Evolutionary conservation across 1,140 invertebrate species (phyloP), one percentile per base, ranked within the genome.

Genomic region (Belonocnema kinseyi): DNA sequence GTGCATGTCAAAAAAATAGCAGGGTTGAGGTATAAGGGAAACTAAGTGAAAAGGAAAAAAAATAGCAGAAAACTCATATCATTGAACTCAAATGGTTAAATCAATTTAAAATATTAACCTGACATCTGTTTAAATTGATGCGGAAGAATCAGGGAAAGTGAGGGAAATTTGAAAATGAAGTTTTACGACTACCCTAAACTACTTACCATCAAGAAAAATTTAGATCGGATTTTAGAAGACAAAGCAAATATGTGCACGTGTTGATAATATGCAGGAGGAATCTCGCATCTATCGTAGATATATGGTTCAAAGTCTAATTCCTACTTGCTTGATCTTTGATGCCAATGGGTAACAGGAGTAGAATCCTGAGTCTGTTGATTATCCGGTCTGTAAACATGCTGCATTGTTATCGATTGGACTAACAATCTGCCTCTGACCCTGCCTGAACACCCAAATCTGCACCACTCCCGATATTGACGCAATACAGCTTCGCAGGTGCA

Each of bases 361-460:
- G 84, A 85, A 84, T 79, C 26, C 82, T 74, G 76, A 83, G 78
- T 85, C 84, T 86, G 87, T 88, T 88, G 87, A 88, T 88, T 88
- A 88, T 88, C 81, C 82, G 81, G 52, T 75, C 80, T 78, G 87
- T 87, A 88, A 88, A 88, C 84, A 88, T 78, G 78, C 78, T 75
- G 84, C 86, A 88, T 88, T 87, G 87, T 88, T 88, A 88, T 88
- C 87, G 87, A 88, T 88, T 88, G 86, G 85, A 76, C 82, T 84
- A 88, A 88, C 87, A 88, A 87, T 88, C 86, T 86, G 85, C 81
- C 77, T 81, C 76, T 76, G 83, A 61, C 76, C 50, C 75, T 72
- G 17, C 78, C 72, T 21, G 58, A 14, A 54, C 16, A 61, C 33
- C 74, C 50, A 66, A 74, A 77, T 75, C 79, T 73, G 50, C 53